phyloP scores from a whole-genome alignment of 2,888 invertebrate species.

The Ernsta delagoae region DNA sequence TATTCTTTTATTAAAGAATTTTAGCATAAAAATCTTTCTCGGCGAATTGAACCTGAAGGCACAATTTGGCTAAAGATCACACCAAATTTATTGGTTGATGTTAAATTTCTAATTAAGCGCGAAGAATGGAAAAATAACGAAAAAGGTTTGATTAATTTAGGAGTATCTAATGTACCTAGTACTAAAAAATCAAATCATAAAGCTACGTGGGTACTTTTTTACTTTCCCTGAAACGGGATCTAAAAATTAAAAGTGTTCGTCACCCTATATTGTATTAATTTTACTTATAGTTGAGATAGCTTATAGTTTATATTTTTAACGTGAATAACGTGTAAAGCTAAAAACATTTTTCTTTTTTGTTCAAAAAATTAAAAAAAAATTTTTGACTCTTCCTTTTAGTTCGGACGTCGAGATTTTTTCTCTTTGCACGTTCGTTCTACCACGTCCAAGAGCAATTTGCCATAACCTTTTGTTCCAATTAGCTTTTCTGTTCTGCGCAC shows the following conservation, averaged over 20 bases:
- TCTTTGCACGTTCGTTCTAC: neutral
- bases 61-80: neutral
- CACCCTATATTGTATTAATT: no score
- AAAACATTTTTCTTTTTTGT: no score
- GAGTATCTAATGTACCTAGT: no score
- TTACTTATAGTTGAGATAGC: no score
- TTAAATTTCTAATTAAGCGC: neutral
- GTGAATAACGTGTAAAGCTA: no score
- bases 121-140: neutral
- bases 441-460: neutral
- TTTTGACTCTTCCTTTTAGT: no score
- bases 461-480: neutral
- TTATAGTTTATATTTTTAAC: no score
- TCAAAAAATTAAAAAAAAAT: no score
- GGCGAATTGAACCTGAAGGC: neutral
- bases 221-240: no score
- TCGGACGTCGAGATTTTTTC: neutral
- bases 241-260: no score
- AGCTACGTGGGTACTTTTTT: no score
- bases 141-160: neutral
- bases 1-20: neutral
- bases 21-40: neutral
- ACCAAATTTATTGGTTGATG: neutral
- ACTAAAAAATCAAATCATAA: no score
- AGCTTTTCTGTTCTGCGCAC: conserved; percentile 3